phyloP scores from a whole-genome alignment of 2,888 invertebrate species.

The Torymus texanus region DNA sequence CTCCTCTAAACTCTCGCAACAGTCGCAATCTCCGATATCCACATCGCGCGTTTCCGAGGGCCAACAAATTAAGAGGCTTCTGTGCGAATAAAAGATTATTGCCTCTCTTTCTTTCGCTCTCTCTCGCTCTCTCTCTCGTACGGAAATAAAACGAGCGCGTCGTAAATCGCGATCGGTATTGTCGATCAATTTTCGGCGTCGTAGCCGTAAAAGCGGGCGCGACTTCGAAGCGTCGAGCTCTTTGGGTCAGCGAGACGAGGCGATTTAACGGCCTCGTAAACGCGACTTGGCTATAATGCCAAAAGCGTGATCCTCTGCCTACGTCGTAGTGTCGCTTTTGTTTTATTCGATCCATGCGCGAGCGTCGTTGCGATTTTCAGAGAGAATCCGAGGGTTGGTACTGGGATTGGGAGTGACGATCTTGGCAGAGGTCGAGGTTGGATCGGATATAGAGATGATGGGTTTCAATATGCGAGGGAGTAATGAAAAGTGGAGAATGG shows the following conservation, averaged over 20 bases:
- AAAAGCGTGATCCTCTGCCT: not conserved
- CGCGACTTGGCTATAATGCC: conserved; percentile 42
- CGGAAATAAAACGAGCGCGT: conserved; percentile 31
- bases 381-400: too few species aligned
- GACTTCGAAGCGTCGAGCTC: not conserved
- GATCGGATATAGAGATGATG: too few species aligned
- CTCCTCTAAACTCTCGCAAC: too few species aligned
- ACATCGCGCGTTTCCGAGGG: too few species aligned
- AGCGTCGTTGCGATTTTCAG: not conserved
- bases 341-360: not conserved
- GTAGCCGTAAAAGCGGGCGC: conserved; percentile 25
- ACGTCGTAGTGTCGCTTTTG: not conserved
- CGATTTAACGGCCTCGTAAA: conserved; percentile 64
- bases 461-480: not conserved
- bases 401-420: too few species aligned
- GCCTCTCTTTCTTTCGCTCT: not conserved
- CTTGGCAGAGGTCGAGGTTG: too few species aligned
- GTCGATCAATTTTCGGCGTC: conserved; percentile 41
- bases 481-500: not conserved
- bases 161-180: conserved; percentile 38
- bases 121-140: too few species aligned
- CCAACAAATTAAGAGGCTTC: not conserved
- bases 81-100: conserved; percentile 1
- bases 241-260: conserved; percentile 11
- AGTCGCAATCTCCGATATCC: too few species aligned